Conservation (phyloP, 92 coral and sea anemone species). For the Siderastrea radians region DNA sequence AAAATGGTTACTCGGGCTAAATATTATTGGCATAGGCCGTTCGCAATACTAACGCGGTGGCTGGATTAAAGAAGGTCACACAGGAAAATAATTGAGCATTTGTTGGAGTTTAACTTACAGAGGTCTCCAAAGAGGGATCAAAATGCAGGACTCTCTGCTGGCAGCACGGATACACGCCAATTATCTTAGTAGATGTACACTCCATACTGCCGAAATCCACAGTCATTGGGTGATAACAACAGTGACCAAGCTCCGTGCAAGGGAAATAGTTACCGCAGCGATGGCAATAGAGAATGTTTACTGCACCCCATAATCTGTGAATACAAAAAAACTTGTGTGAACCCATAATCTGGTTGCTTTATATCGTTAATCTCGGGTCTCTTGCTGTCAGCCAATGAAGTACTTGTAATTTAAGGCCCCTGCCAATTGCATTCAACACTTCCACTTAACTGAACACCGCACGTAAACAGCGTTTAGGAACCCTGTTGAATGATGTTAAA, state of each 20-base stretch:
- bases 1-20: too few relatives aligned
- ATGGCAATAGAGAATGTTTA: conserved; percentile 82
- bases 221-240: conserved; percentile 85
- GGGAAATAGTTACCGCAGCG: conserved; percentile 89
- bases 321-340: neutral
- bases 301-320: conserved; percentile 89
- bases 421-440: too few relatives aligned
- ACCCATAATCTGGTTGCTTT: neutral
- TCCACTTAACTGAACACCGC: too few relatives aligned
- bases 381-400: too few relatives aligned
- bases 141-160: conserved; percentile 89
- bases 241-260: conserved; percentile 90
- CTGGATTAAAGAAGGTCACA: too few relatives aligned
- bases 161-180: conserved; percentile 94
- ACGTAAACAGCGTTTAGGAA: too few relatives aligned
- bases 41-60: too few relatives aligned
- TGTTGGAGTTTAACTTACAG: conserved; percentile 57
- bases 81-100: too few relatives aligned
- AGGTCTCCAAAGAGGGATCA: conserved; percentile 81
- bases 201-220: conserved; percentile 65
- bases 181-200: conserved; percentile 51
- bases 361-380: too few relatives aligned
- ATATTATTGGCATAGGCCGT: too few relatives aligned
- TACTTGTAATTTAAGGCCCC: too few relatives aligned
- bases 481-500: too few relatives aligned